Conservation (phyloP, 2,888 invertebrate species). For the Parapristionchus giblindavisi region DNA sequence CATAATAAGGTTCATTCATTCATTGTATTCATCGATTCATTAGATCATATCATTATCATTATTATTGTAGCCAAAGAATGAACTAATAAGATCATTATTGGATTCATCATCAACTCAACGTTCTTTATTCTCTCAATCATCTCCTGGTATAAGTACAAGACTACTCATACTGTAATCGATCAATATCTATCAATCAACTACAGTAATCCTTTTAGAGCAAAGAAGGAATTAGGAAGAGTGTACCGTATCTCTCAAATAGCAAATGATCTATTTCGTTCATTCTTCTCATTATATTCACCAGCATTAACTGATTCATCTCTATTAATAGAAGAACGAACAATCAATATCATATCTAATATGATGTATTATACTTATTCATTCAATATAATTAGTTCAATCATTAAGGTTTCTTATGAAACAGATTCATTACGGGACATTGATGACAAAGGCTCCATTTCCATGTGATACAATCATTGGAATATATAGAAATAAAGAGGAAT, state of each 20-base stretch:
- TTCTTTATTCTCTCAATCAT: not conserved
- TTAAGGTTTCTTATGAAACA: conserved; percentile 36
- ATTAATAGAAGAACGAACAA: conserved; percentile 16
- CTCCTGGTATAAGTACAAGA: conserved; percentile 4
- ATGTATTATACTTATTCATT: too few relatives aligned
- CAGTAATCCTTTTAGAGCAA: not conserved
- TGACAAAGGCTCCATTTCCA: conserved; percentile 19
- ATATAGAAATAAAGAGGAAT: conserved; percentile 24
- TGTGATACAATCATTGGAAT: conserved; percentile 21
- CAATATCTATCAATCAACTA: not conserved
- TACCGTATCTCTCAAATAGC: conserved; percentile 5
- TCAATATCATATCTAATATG: conserved; percentile 33
- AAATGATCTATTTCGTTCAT: conserved; percentile 28
- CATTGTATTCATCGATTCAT: too few relatives aligned
- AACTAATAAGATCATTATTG: not conserved
- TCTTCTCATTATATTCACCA: conserved; percentile 35
- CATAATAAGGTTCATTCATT: conserved; percentile 13
- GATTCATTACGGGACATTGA: conserved; percentile 8
- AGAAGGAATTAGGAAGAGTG: conserved; percentile 24
- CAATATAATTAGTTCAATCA: too few relatives aligned
- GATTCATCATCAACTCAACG: not conserved
- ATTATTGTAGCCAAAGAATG: conserved; percentile 8
- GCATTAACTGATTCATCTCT: conserved; percentile 13
- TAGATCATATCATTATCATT: too few relatives aligned
- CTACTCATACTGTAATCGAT: conserved; percentile 1